Conservation (phyloP, 2,113 vertebrate genomes). For the Motacilla alba region DNA sequence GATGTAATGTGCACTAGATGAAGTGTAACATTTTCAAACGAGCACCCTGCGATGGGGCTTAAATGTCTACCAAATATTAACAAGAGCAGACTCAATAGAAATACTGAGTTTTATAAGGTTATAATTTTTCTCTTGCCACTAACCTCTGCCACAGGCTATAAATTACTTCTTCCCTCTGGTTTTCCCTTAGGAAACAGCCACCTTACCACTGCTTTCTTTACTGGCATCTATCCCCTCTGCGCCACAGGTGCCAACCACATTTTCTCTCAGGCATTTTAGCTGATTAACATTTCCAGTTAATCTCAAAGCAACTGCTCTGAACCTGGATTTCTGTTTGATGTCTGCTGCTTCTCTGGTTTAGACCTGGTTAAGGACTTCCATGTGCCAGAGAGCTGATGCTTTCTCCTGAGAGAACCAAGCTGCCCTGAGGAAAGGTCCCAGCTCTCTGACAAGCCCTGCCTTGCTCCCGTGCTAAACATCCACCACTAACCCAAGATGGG, state of each 20-base stretch:
- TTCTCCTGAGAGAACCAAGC: background rate
- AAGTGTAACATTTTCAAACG: background rate
- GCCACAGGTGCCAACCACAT: background rate
- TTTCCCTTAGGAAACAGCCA: background rate
- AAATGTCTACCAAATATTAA: background rate
- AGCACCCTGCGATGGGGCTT: background rate
- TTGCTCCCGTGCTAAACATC: background rate
- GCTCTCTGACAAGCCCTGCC: background rate
- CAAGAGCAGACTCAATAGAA: background rate
- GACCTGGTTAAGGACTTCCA: background rate
- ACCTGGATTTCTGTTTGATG: background rate
- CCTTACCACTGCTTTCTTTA: background rate
- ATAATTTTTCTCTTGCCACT: background rate
- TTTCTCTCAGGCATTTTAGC: background rate
- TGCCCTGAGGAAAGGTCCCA: background rate
- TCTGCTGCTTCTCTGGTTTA: background rate
- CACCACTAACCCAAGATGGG: background rate
- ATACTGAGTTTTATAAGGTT: background rate
- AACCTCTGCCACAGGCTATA: background rate
- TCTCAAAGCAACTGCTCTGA: background rate
- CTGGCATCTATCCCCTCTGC: background rate
- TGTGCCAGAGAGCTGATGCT: background rate
- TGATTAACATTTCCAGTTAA: constrained; percentile 33
- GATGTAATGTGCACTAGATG: background rate
- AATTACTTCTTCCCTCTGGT: background rate